These are phyloP conservation scores for Bombus waltoni DNA, from an alignment of 1,140 invertebrate species.

Conservation along the genomic window DNA sequence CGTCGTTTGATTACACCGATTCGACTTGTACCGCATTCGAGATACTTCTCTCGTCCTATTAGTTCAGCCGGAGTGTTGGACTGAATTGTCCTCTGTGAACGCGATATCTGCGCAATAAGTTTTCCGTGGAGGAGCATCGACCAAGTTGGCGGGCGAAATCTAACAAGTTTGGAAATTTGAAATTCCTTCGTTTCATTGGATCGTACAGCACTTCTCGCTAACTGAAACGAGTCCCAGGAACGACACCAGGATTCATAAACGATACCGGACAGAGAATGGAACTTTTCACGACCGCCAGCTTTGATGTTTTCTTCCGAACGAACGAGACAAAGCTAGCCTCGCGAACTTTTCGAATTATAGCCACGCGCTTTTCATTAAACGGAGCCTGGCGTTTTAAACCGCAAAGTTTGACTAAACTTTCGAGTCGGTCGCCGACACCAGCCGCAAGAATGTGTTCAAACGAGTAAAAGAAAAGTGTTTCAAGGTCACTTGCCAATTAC, in stretches of 20 bases:
- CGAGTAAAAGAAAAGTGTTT: background rate
- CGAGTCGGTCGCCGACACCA: background rate
- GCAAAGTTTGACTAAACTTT: background rate
- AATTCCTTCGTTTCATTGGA: conserved; percentile 35
- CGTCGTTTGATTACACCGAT: conserved; percentile 23
- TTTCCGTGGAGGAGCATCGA: conserved; percentile 29
- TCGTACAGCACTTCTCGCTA: background rate
- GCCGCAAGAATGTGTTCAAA: background rate
- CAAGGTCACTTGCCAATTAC: background rate
- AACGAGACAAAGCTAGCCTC: background rate
- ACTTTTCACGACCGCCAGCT: background rate
- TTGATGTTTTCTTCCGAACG: background rate
- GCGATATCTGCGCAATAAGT: conserved; percentile 51
- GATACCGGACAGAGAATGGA: background rate
- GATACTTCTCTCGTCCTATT: conserved; percentile 34
- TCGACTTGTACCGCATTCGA: conserved; percentile 11
- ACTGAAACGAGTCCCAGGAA: background rate
- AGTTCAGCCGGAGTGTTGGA: conserved; percentile 26
- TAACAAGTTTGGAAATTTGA: background rate
- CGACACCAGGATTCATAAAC: background rate
- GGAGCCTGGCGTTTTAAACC: background rate
- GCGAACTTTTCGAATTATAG: background rate
- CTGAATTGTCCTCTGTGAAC: conserved; percentile 60
- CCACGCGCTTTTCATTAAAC: background rate
- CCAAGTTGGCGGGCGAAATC: conserved; percentile 24